Evolutionary conservation across 1,140 invertebrate species (phyloP).

Genomic region (Euura saliciscinereae): DNA sequence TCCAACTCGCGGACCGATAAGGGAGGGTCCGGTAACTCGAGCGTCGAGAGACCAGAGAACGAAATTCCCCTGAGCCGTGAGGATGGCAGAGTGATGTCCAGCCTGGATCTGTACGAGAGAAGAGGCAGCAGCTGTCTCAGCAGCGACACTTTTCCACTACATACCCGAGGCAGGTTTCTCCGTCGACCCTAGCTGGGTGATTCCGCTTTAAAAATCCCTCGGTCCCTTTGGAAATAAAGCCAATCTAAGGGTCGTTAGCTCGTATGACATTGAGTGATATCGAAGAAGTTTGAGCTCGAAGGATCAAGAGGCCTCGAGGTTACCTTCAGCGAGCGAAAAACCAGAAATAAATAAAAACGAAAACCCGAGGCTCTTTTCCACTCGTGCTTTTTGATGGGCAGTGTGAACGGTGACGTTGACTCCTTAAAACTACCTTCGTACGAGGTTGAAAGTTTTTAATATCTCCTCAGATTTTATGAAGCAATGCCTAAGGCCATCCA

Average conservation of each 20-base stretch:
- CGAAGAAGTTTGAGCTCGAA: background rate
- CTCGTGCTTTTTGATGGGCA: too few relatives aligned
- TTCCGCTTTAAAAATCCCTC: conserved; percentile 45
- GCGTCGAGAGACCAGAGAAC: conserved; percentile 14
- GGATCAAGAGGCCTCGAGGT: background rate
- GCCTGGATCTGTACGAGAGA: conserved; percentile 19
- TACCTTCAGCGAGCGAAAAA: background rate
- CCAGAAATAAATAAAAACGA: background rate
- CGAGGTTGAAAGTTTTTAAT: background rate
- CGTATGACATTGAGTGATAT: conserved; percentile 19
- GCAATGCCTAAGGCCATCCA: background rate
- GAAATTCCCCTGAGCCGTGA: background rate
- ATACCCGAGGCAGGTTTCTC: background rate
- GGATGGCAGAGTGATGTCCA: conserved; percentile 14
- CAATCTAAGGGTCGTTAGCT: conserved; percentile 40
- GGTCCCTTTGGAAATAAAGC: conserved; percentile 40
- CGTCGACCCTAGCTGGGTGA: conserved; percentile 45
- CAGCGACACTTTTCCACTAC: conserved; percentile 25
- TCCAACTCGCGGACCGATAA: conserved; percentile 37
- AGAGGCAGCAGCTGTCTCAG: conserved; percentile 48
- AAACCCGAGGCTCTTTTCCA: background rate
- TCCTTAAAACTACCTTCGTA: background rate
- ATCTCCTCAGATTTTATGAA: background rate
- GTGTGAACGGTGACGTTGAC: too few relatives aligned
- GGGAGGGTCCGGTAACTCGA: background rate